phyloP scores from a whole-genome alignment of 2,888 invertebrate species.

The Conus canariensis region DNA sequence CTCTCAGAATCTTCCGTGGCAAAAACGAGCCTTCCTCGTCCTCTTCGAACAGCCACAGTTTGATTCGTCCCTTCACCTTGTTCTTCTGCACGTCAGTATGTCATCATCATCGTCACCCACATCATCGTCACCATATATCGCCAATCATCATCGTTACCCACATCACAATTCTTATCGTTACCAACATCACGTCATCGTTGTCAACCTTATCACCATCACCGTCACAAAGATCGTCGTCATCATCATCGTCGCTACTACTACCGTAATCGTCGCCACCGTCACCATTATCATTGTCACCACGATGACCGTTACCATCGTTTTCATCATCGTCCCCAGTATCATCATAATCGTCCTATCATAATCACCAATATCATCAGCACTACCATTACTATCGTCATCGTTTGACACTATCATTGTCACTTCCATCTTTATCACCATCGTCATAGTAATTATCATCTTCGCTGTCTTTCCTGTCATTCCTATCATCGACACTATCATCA shows the following conservation, averaged over 20 bases:
- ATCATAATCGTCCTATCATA: not conserved
- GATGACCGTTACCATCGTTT: not conserved
- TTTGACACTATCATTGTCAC: no score
- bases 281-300: not conserved
- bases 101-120: not conserved
- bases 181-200: not conserved
- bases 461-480: no score
- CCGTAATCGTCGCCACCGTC: not conserved
- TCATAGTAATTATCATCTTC: no score
- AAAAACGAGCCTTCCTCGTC: not conserved
- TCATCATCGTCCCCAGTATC: not conserved
- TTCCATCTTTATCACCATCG: no score
- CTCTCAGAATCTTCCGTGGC: not conserved
- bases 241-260: no score
- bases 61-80: not conserved
- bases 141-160: no score
- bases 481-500: no score
- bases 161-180: not conserved
- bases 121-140: no score
- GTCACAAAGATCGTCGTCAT: not conserved
- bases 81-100: not conserved
- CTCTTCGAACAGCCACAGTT: conserved; percentile 26
- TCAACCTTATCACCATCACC: not conserved
- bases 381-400: no score
- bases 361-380: no score